Conservation (phyloP, 2,797 vertebrate species). For the Notamacropus eugenii region DNA sequence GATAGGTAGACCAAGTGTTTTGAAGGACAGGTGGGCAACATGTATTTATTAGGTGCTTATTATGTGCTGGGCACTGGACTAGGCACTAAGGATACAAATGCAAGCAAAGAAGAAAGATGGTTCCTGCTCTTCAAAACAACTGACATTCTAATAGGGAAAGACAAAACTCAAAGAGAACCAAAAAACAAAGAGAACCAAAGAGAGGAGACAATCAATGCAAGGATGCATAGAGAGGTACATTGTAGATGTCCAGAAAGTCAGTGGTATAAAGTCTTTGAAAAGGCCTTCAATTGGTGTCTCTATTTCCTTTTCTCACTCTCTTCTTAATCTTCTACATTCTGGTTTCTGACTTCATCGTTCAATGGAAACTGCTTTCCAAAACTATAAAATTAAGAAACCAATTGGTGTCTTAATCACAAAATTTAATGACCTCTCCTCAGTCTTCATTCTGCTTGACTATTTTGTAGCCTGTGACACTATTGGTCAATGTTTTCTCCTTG, state of each 20-base stretch:
- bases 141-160: not conserved
- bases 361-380: not conserved
- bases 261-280: not conserved
- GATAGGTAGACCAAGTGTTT: not conserved
- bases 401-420: not conserved
- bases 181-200: not conserved
- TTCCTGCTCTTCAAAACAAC: not conserved
- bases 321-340: not conserved
- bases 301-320: not conserved
- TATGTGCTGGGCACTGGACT: not conserved
- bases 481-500: not conserved
- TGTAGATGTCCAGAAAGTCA: not conserved
- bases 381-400: not conserved
- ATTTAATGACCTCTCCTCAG: not conserved
- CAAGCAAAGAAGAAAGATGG: not conserved
- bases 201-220: not conserved
- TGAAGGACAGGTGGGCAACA: not conserved
- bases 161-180: not conserved
- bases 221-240: not conserved
- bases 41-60: not conserved
- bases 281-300: not conserved
- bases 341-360: not conserved
- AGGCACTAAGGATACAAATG: not conserved
- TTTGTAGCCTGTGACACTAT: not conserved
- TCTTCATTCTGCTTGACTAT: not conserved